These are phyloP conservation scores for Odobenus rosmarus DNA, from an alignment of 2,113 vertebrate genomes.

Conservation along the genomic window DNA sequence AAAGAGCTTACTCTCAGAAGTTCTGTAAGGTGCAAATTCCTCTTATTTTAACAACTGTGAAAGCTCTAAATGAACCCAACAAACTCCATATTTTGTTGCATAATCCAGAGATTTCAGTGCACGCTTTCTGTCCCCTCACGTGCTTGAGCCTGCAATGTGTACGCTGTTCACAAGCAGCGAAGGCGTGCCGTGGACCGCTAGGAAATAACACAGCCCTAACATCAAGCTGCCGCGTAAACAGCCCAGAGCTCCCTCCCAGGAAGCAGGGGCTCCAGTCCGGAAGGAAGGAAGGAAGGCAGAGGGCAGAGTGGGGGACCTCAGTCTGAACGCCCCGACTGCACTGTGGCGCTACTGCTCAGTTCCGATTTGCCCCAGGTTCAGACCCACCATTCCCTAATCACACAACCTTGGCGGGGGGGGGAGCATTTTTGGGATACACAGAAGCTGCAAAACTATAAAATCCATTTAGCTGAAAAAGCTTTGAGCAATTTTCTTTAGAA, in stretches of 20 bases:
- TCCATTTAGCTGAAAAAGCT: not conserved
- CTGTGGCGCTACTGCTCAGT: rapidly evolving
- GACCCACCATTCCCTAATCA: too few species aligned
- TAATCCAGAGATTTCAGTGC: rapidly evolving
- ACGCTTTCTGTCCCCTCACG: not conserved
- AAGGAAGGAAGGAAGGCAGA: too few species aligned
- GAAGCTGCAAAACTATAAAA: not conserved
- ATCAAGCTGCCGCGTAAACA: rapidly evolving
- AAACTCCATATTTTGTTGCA: rapidly evolving
- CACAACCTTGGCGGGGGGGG: rapidly evolving
- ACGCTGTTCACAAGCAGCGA: too few species aligned
- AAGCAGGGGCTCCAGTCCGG: not conserved
- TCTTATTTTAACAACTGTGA: too few species aligned
- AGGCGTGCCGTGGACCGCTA: too few species aligned
- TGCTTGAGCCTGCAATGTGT: not conserved
- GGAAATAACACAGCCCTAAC: rapidly evolving
- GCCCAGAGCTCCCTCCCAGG: not conserved
- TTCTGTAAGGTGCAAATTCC: not conserved
- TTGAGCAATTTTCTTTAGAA: not conserved
- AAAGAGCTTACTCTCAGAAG: too few species aligned
- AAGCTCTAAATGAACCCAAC: rapidly evolving
- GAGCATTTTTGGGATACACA: rapidly evolving
- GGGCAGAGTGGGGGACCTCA: rapidly evolving
- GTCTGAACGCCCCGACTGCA: rapidly evolving
- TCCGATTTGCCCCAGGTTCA: not conserved